phyloP scores from a whole-genome alignment of 2,888 invertebrate genomes.

The Harpalus rubripes region DNA sequence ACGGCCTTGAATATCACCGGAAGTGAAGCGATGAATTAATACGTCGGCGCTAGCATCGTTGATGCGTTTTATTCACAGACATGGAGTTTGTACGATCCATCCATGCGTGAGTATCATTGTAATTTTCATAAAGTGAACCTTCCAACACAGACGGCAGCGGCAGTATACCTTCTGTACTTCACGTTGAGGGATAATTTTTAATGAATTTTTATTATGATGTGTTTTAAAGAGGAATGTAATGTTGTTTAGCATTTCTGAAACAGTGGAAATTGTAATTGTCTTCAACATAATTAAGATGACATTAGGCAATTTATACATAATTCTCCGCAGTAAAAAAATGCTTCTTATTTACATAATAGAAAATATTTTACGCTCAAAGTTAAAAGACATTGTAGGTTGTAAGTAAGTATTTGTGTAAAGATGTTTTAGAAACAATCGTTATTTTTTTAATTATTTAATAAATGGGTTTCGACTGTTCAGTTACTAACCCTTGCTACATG shows the following conservation, averaged over 20 bases:
- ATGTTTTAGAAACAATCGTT: no score
- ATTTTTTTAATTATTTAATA: no score
- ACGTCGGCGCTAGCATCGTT: constrained; percentile 16
- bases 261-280: constrained; percentile 2
- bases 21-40: constrained; percentile 30
- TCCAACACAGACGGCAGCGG: background rate
- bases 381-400: no score
- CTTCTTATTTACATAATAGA: no score
- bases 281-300: background rate
- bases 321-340: no score
- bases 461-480: no score
- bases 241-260: background rate
- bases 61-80: constrained; percentile 25
- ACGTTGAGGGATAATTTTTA: background rate
- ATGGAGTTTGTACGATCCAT: background rate
- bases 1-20: constrained; percentile 19
- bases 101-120: background rate
- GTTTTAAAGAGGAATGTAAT: background rate
- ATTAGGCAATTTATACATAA: no score
- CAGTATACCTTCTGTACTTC: background rate
- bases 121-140: background rate
- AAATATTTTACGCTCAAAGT: no score
- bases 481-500: no score
- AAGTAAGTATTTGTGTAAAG: no score
- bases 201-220: background rate